These are phyloP conservation scores for Phenganax subtilis DNA, from an alignment of 92 coral and sea anemone species.

Conservation along the genomic window DNA sequence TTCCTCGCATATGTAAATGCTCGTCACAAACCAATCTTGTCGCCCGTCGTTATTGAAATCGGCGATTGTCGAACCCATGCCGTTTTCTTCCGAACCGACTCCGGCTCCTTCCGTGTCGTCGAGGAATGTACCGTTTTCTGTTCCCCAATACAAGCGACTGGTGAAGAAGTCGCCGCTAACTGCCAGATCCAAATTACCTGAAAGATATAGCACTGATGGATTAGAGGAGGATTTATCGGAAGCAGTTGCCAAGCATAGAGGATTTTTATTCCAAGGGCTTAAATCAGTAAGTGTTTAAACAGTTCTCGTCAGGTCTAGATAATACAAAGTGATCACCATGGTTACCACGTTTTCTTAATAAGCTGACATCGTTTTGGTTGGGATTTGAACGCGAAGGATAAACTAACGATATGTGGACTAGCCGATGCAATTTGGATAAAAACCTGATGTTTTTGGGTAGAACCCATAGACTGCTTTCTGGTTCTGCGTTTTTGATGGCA, in stretches of 20 bases:
- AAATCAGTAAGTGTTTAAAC: too few species aligned
- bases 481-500: too few species aligned
- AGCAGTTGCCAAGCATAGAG: too few species aligned
- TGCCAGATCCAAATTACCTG: constrained; percentile 72
- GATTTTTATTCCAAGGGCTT: too few species aligned
- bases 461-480: background rate
- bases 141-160: constrained; percentile 89
- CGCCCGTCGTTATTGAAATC: constrained; percentile 85
- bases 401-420: background rate
- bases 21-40: constrained; percentile 93
- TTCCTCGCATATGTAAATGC: constrained; percentile 79
- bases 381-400: too few species aligned
- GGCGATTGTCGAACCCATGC: constrained; percentile 94
- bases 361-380: too few species aligned
- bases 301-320: too few species aligned
- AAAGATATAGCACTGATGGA: too few species aligned
- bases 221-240: too few species aligned
- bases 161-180: constrained; percentile 87
- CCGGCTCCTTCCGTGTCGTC: constrained; percentile 71
- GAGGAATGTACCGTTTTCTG: constrained; percentile 85
- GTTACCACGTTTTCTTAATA: too few species aligned
- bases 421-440: background rate
- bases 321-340: too few species aligned
- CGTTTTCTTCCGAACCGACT: constrained; percentile 90
- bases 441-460: background rate